Percentiles rank a stretch among this genome's conserved stretches.
These are phyloP conservation scores for Pollicipes pollicipes DNA, from an alignment of 1,140 invertebrate genomes.

Conservation along the genomic window DNA sequence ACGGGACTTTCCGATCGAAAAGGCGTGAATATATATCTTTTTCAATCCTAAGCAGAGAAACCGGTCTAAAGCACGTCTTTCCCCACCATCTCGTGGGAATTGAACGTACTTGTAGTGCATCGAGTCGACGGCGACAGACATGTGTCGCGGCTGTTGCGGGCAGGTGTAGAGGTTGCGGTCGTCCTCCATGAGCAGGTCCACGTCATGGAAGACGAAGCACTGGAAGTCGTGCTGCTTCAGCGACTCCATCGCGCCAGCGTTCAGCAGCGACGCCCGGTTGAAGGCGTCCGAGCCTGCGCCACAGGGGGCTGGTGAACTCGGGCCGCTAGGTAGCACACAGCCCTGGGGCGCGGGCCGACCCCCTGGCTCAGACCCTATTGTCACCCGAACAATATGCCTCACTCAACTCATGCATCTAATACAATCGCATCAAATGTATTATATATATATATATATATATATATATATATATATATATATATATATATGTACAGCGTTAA, in stretches of 20 bases:
- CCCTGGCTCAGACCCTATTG: background rate
- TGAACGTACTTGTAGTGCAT: conserved; percentile 28
- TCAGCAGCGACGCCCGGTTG: conserved; percentile 84
- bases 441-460: too few relatives aligned
- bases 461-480: too few relatives aligned
- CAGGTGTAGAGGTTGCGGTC: conserved; percentile 83
- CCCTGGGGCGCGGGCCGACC: too few relatives aligned
- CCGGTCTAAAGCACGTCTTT: conserved; percentile 25
- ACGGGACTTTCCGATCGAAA: conserved; percentile 47
- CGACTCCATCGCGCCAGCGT: conserved; percentile 77
- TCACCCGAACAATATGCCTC: background rate
- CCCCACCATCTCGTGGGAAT: too few relatives aligned
- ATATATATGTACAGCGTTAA: too few relatives aligned
- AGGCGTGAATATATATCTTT: background rate
- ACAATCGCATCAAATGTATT: conserved; percentile 56
- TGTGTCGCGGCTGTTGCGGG: conserved; percentile 63
- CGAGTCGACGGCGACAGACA: conserved; percentile 70
- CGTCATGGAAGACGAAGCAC: conserved; percentile 91
- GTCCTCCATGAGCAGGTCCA: conserved; percentile 82
- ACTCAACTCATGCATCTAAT: background rate
- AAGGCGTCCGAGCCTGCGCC: conserved; percentile 44
- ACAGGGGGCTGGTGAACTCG: conserved; percentile 32
- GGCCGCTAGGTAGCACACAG: background rate
- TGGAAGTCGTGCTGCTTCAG: conserved; percentile 50
- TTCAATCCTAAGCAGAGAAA: background rate